Evolutionary conservation across 1,140 invertebrate genomes (phyloP).

Genomic region (Andricus grossulariae): DNA sequence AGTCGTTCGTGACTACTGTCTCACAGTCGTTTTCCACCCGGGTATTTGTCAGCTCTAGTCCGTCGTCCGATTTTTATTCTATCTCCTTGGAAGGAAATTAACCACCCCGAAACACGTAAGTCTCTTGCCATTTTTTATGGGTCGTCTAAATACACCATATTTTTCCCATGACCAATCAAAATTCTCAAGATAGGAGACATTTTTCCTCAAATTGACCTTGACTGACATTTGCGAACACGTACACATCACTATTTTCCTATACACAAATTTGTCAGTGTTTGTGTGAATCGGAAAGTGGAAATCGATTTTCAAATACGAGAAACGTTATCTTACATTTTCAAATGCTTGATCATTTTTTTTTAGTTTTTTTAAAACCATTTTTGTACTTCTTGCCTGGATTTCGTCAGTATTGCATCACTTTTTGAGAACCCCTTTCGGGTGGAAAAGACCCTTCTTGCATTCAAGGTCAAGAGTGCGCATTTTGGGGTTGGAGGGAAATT

Average conservation of each 20-base stretch:
- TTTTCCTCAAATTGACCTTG: conserved; percentile 56
- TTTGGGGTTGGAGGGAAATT: background rate
- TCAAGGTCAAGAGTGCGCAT: background rate
- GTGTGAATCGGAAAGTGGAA: too few relatives aligned
- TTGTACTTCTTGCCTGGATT: background rate
- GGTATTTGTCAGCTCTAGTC: conserved; percentile 3
- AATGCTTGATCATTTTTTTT: background rate
- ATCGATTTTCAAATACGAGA: too few relatives aligned
- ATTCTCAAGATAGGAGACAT: background rate
- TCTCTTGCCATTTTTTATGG: background rate
- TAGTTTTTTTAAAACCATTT: background rate
- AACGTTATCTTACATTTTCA: background rate
- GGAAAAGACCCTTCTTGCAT: background rate
- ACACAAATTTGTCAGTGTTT: background rate
- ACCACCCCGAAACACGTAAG: conserved; percentile 11
- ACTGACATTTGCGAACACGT: conserved; percentile 56
- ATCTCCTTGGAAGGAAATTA: background rate
- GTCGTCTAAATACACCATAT: background rate
- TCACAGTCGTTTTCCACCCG: conserved; percentile 18
- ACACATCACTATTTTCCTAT: background rate
- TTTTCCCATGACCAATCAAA: background rate
- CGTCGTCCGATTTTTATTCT: conserved; percentile 2
- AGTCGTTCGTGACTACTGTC: background rate
- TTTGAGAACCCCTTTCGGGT: conserved; percentile 15
- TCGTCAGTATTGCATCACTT: background rate